Conservation (phyloP, 1,140 invertebrate genomes). For the Zaprionus tsacasi region DNA sequence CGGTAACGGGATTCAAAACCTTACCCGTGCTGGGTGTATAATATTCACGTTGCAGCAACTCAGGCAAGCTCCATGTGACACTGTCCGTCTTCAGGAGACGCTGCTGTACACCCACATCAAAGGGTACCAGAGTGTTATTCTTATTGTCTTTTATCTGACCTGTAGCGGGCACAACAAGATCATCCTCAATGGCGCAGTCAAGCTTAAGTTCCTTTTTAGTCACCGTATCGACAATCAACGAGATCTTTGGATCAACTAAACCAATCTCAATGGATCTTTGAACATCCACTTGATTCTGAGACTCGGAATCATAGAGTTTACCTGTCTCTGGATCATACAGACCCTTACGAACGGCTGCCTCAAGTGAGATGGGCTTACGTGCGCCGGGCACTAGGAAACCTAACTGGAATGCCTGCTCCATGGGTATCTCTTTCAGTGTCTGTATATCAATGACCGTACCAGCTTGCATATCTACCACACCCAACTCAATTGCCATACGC, state of each 20-base stretch:
- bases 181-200: conserved; percentile 88
- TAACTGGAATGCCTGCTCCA: conserved; percentile 89
- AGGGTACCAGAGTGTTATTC: conserved; percentile 87
- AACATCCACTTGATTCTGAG: conserved; percentile 89
- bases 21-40: conserved; percentile 90
- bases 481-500: conserved; percentile 90
- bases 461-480: conserved; percentile 90
- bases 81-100: conserved; percentile 89
- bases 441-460: conserved; percentile 89
- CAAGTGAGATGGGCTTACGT: conserved; percentile 90
- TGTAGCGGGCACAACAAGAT: conserved; percentile 88
- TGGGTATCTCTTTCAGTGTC: conserved; percentile 88
- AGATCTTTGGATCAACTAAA: conserved; percentile 92
- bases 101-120: conserved; percentile 89
- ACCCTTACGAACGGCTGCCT: conserved; percentile 89
- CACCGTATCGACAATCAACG: conserved; percentile 91
- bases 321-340: conserved; percentile 90
- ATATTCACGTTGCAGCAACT: conserved; percentile 91
- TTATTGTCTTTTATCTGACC: conserved; percentile 89
- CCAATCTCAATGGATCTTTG: conserved; percentile 91
- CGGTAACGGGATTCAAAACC: conserved; percentile 92
- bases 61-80: conserved; percentile 89
- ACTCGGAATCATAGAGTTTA: conserved; percentile 89
- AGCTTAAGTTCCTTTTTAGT: conserved; percentile 89
- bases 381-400: conserved; percentile 88